phyloP scores from a whole-genome alignment of 2,113 vertebrate genomes.

The Anolis carolinensis region DNA sequence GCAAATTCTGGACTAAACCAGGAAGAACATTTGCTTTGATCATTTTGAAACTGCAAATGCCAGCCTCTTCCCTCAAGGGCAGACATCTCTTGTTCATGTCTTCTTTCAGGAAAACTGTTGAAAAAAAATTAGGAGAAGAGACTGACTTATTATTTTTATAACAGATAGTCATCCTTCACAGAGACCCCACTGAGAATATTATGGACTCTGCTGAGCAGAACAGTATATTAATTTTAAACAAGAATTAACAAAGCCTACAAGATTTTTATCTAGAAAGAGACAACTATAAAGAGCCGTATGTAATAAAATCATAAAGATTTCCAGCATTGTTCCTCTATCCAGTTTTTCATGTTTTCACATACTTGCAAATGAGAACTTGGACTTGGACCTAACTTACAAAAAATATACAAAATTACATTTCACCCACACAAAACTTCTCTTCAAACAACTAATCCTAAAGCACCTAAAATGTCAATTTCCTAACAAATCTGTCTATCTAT shows the following conservation, averaged over 20 bases:
- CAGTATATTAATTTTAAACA: neutral
- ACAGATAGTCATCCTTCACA: slow-evolving; percentile 33
- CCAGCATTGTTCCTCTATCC: slow-evolving; percentile 7
- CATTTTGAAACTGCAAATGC: slow-evolving; percentile 12
- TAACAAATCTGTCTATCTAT: neutral
- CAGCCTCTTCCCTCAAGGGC: neutral
- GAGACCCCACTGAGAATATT: slow-evolving; percentile 23
- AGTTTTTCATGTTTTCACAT: slow-evolving; percentile 12
- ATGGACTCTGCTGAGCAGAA: slow-evolving; percentile 65
- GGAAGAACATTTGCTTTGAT: slow-evolving; percentile 19
- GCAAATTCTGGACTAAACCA: slow-evolving; percentile 15
- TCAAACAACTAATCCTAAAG: neutral
- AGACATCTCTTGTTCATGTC: slow-evolving; percentile 19
- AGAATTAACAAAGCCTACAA: neutral
- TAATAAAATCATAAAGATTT: neutral
- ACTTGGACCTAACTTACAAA: neutral
- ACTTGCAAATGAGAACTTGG: neutral
- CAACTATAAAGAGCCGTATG: neutral
- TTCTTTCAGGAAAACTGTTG: neutral
- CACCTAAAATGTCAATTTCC: neutral
- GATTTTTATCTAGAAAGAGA: neutral
- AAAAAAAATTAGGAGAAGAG: slow-evolving; percentile 31
- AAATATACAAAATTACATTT: neutral
- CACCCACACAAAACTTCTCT: neutral
- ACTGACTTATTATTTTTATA: slow-evolving; percentile 21